Conservation (phyloP, 1,140 invertebrate species). For the Tachypleus tridentatus region DNA sequence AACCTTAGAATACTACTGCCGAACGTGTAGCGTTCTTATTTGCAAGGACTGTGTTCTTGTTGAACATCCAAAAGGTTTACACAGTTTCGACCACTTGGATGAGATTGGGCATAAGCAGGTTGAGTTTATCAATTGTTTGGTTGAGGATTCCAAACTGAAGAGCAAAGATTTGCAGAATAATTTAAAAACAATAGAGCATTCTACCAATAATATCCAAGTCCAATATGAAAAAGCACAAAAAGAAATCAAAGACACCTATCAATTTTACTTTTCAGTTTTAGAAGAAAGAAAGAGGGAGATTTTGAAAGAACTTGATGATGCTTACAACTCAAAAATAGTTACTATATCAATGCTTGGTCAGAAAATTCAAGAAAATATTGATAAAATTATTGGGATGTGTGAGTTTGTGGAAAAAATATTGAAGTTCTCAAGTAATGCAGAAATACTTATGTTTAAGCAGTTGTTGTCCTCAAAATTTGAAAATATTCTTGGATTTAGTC, state of each 20-base stretch:
- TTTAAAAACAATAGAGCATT: conserved; percentile 75
- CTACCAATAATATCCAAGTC: conserved; percentile 63
- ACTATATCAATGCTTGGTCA: conserved; percentile 71
- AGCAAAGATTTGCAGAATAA: conserved; percentile 68
- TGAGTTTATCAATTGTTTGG: conserved; percentile 61
- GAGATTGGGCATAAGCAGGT: conserved; percentile 70
- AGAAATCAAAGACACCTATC: conserved; percentile 85
- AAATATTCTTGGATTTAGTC: conserved; percentile 64
- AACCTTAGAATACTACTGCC: conserved; percentile 78
- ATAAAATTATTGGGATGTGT: conserved; percentile 83
- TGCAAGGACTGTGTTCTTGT: conserved; percentile 86
- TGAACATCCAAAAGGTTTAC: conserved; percentile 82
- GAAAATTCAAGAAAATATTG: conserved; percentile 85
- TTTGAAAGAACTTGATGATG: conserved; percentile 83
- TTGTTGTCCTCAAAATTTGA: conserved; percentile 82
- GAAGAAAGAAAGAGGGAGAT: conserved; percentile 89
- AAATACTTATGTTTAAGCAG: conserved; percentile 89
- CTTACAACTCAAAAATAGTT: conserved; percentile 81
- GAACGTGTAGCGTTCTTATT: conserved; percentile 72
- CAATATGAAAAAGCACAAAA: conserved; percentile 90
- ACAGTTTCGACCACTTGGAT: conserved; percentile 70
- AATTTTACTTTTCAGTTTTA: conserved; percentile 86
- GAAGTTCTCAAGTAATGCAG: conserved; percentile 74
- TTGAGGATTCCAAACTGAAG: conserved; percentile 70
- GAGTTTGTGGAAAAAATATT: conserved; percentile 85